These are phyloP conservation scores for Prunella fulvescens DNA, from an alignment of 2,113 vertebrate genomes.

Conservation along the genomic window DNA sequence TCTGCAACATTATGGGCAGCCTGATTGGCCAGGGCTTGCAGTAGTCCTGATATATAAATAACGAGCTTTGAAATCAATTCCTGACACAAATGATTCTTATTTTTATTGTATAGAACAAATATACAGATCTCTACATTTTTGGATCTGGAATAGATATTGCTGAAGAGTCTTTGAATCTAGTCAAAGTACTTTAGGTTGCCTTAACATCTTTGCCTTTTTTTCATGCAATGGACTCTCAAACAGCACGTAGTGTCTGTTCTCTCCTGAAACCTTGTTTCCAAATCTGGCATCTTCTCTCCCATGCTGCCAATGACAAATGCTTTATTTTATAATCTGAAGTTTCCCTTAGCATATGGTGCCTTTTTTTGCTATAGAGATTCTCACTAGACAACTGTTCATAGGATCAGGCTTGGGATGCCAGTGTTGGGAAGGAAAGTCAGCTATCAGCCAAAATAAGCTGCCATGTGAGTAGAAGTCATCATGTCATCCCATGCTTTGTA, in stretches of 20 bases:
- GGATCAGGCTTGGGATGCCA: not conserved
- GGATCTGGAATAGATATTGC: not conserved
- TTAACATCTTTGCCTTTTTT: not conserved
- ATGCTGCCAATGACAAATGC: not conserved
- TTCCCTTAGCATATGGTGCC: not conserved
- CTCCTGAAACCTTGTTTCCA: not conserved
- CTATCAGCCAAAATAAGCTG: not conserved
- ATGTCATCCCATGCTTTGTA: not conserved
- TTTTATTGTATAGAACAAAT: not conserved
- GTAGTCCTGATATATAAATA: not conserved
- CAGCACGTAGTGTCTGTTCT: not conserved
- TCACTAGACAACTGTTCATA: not conserved
- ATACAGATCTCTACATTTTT: not conserved
- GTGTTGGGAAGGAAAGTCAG: not conserved
- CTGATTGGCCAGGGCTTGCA: not conserved
- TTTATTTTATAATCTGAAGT: constrained; percentile 5
- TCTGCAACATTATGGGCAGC: not conserved
- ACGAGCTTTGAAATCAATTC: not conserved
- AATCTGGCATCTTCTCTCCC: not conserved
- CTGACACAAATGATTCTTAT: not conserved
- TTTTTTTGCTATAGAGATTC: not conserved
- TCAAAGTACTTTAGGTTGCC: not conserved
- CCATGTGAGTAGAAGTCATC: not conserved
- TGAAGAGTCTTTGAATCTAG: not conserved
- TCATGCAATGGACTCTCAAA: not conserved